These are phyloP conservation scores for Phalacrocorax carbo DNA, from an alignment of 2,113 vertebrate species.

Conservation along the genomic window DNA sequence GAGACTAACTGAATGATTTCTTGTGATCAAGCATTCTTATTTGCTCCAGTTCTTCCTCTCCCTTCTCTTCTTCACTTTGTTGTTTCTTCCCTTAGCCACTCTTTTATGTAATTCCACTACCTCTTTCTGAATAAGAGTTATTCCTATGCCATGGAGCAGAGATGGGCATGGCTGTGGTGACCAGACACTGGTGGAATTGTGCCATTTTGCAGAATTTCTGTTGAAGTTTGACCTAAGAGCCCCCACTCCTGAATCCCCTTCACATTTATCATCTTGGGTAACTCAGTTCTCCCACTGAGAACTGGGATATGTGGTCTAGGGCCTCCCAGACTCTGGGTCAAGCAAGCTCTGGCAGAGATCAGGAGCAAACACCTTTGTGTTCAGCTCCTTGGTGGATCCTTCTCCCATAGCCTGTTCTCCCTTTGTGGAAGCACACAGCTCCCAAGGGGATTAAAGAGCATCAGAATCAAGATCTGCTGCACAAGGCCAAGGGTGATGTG, in stretches of 20 bases:
- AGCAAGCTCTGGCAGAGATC: not conserved
- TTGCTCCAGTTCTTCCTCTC: not conserved
- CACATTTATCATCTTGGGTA: not conserved
- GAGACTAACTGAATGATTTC: not conserved
- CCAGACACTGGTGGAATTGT: not conserved
- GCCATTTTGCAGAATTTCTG: not conserved
- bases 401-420: not conserved
- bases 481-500: not conserved
- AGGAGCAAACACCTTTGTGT: not conserved
- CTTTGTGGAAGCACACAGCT: not conserved
- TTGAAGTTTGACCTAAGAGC: not conserved
- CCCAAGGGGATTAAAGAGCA: not conserved
- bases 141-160: not conserved
- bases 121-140: not conserved
- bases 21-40: not conserved
- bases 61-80: not conserved
- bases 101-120: not conserved
- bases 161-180: not conserved
- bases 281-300: not conserved
- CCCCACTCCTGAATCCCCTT: not conserved
- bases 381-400: not conserved
- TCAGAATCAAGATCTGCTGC: not conserved
- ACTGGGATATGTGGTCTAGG: not conserved
- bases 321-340: not conserved
- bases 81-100: not conserved